Evolutionary conservation across 2,113 vertebrate genomes (phyloP).

Genomic region (Pipa parva): DNA sequence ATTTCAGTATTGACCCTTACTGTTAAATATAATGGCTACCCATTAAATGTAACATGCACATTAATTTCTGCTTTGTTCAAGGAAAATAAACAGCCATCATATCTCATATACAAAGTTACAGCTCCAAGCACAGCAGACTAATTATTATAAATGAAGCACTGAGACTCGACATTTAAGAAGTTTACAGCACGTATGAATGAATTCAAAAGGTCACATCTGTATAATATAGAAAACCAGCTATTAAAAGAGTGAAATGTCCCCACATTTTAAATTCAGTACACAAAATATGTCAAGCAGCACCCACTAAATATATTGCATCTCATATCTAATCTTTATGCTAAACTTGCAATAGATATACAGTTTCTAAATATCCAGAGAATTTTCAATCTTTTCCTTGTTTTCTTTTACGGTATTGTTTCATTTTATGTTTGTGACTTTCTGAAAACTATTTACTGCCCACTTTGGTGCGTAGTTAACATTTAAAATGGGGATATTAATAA

Average conservation of each 20-base stretch:
- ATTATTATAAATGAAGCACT: slow-evolving; percentile 42
- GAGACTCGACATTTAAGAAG: slow-evolving; percentile 42
- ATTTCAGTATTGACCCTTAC: slow-evolving; percentile 22
- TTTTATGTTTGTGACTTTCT: too few species aligned
- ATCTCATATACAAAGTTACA: slow-evolving; percentile 8
- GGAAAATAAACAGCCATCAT: slow-evolving; percentile 26
- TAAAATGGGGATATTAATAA: too few species aligned
- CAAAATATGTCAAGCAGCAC: not conserved
- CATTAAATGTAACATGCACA: slow-evolving; percentile 2
- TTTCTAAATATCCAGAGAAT: too few species aligned
- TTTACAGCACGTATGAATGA: slow-evolving; percentile 35
- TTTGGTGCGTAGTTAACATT: too few species aligned
- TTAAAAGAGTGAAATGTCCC: slow-evolving; percentile 18
- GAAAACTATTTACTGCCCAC: too few species aligned
- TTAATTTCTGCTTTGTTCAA: slow-evolving; percentile 32
- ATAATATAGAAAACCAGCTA: slow-evolving; percentile 33
- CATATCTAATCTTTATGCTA: too few species aligned
- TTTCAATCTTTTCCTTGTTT: too few species aligned
- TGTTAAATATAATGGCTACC: slow-evolving; percentile 27
- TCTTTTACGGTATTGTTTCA: too few species aligned
- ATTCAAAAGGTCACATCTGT: slow-evolving; percentile 40
- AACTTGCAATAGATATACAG: too few species aligned
- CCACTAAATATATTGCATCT: too few species aligned
- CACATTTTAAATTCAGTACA: slow-evolving; percentile 11
- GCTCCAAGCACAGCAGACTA: slow-evolving; percentile 32